These are phyloP conservation scores for Steatornis caripensis DNA, from an alignment of 2,113 vertebrate species.

Conservation along the genomic window DNA sequence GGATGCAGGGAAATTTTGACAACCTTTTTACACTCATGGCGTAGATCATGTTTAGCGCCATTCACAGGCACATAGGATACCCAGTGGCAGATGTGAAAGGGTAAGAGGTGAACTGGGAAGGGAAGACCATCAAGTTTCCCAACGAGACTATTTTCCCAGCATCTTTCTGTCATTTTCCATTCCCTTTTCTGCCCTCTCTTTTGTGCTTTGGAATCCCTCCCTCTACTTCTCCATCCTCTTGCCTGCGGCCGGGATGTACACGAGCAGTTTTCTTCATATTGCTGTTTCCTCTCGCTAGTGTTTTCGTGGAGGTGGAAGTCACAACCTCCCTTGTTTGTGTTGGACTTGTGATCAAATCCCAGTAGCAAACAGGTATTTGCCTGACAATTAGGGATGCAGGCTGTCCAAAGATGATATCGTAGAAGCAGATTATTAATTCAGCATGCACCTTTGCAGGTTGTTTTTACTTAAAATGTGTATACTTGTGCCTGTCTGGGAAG, in stretches of 20 bases:
- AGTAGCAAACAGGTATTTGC: rapidly evolving
- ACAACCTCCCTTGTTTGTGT: neutral
- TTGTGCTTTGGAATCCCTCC: neutral
- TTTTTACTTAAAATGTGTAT: neutral
- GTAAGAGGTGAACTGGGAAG: neutral
- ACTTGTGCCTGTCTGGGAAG: neutral
- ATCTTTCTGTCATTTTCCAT: neutral
- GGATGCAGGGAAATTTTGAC: neutral
- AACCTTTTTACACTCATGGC: neutral
- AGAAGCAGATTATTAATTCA: neutral
- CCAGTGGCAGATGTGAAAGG: neutral
- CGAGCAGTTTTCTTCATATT: neutral
- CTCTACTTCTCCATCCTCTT: neutral
- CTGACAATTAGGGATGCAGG: neutral
- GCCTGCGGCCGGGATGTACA: rapidly evolving
- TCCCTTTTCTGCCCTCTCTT: neutral
- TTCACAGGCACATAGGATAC: neutral
- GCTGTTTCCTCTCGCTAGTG: neutral
- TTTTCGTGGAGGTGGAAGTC: neutral
- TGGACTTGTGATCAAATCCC: neutral
- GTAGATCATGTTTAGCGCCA: neutral
- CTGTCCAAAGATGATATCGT: neutral
- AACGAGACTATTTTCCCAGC: neutral
- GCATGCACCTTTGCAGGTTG: neutral
- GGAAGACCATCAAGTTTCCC: neutral